Evolutionary conservation across 2,888 invertebrate species (phyloP), one percentile per base, ranked within the genome.

Genomic region (Rhodophaea formosa): DNA sequence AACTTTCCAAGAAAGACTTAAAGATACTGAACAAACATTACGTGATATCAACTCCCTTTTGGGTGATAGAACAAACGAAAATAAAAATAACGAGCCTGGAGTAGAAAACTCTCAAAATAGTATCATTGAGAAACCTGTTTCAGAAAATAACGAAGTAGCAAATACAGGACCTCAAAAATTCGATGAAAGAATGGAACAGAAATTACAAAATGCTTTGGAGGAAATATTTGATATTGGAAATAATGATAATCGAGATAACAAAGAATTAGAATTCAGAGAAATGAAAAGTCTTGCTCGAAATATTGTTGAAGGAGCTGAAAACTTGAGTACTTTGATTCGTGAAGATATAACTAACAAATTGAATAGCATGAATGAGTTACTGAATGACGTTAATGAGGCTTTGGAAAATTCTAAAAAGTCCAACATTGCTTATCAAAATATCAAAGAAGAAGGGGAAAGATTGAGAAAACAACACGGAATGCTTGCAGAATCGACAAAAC

Each of bases 261-360:
- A 80, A 56, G 78, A 84, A 60, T 70, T 82, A 63, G 88, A 89
- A 71, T 78, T 82, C 29, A 81, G 76, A 60, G 86, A 90, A 75
- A 89, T 89, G 88, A 87, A 80, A 69, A 81, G 72, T 60, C 70
- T 90, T 8, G 85, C 88, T 10, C 74, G 71, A 17, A 89, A 86
- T 67, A 84, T 91, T 47, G 88, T 89, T 1, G 84, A 88, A 69
- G 88, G 86, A 3, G 88, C 90, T 49, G 91, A 91, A 66, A 88
- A 88, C 62, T 65, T 90, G 0, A 82, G 86, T 57, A 85, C 85
- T n/a, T 69, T 91, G 1, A 88, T 91, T 51, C 77, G 79, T 58
- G 88, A 86, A 73, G 91, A 92, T 69, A 91, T 91, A 53, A 88
- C 87, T 1, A 91, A 90, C 64, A 92, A 92, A 71, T 64, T 91